Conservation (phyloP, 2,113 vertebrate genomes). For the Natator depressus region DNA sequence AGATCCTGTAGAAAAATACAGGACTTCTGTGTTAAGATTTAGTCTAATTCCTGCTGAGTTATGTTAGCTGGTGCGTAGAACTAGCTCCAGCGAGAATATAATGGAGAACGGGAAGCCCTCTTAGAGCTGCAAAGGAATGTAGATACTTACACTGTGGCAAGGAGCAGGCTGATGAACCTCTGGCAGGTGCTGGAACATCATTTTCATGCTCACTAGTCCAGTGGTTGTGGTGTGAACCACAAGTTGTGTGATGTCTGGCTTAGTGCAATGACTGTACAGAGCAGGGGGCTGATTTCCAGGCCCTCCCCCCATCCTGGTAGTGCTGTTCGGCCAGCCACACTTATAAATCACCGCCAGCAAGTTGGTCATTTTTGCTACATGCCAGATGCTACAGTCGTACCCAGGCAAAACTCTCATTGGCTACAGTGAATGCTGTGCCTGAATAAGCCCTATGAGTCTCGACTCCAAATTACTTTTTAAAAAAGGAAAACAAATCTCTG, state of each 20-base stretch:
- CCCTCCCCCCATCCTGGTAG: not conserved
- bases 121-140: not conserved
- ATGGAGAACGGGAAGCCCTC: not conserved
- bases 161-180: not conserved
- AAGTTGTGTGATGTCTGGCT: not conserved
- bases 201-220: not conserved
- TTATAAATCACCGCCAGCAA: not conserved
- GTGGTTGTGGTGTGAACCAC: not conserved
- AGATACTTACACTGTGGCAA: not conserved
- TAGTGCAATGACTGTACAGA: not conserved
- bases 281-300: not conserved
- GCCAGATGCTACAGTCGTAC: not conserved
- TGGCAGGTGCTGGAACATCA: not conserved
- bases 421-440: not conserved
- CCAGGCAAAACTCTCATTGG: not conserved
- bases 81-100: not conserved
- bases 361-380: accelerated
- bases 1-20: not conserved
- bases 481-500: not conserved
- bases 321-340: not conserved
- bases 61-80: accelerated
- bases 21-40: not conserved
- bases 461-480: not conserved
- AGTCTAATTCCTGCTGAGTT: not conserved
- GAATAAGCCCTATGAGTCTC: not conserved